A percentile compares a stretch with the other conserved stretches of the same genome.
Conservation (phyloP, 2,113 vertebrate genomes). For the Mastomys coucha region DNA sequence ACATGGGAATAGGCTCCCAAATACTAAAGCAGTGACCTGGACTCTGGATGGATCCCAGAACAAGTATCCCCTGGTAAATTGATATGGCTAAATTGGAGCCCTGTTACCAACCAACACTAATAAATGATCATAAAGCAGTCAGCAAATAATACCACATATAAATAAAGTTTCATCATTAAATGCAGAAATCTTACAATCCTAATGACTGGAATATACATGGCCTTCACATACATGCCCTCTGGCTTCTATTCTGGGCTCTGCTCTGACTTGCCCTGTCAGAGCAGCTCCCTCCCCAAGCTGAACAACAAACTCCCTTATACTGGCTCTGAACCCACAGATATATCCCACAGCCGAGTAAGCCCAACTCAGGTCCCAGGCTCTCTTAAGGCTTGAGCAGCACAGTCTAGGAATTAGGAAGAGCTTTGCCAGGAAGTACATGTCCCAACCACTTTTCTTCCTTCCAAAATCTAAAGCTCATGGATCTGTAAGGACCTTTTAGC, state of each 20-base stretch:
- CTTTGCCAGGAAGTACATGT: neutral
- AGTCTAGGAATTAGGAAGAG: neutral
- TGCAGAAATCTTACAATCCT: neutral
- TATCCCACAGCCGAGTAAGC: neutral
- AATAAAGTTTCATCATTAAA: conserved; percentile 56
- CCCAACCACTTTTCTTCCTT: neutral
- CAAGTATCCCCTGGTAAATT: neutral
- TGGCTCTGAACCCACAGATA: neutral
- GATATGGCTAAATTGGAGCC: neutral
- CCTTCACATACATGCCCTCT: conserved; percentile 35
- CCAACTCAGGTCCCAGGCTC: neutral
- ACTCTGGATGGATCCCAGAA: neutral
- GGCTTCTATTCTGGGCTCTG: conserved; percentile 67
- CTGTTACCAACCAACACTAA: conserved; percentile 42
- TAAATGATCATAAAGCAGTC: conserved; percentile 28
- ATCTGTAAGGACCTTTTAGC: neutral
- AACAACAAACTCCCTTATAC: neutral
- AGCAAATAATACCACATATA: conserved; percentile 11
- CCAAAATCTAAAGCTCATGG: neutral
- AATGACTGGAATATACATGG: neutral
- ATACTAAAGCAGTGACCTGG: neutral
- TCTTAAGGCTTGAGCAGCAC: neutral
- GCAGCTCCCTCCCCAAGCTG: neutral
- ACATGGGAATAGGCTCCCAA: neutral
- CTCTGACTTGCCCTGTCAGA: conserved; percentile 69